phyloP scores from a whole-genome alignment of 2,113 vertebrate genomes.

The Condylura cristata region DNA sequence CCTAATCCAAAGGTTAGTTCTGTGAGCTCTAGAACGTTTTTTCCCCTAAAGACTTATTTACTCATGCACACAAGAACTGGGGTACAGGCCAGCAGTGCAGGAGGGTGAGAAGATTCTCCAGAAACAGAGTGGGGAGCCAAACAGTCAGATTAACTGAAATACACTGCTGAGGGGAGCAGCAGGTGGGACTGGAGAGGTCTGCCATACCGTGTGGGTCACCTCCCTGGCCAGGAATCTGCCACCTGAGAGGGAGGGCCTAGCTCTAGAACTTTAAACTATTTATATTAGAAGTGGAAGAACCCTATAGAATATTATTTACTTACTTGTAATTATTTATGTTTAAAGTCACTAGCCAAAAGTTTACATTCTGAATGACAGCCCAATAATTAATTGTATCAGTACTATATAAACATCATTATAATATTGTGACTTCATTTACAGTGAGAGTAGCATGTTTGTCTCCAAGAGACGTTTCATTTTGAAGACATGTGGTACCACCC shows the following conservation, averaged over 20 bases:
- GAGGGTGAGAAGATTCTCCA: too few species aligned
- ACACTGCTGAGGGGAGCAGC: too few species aligned
- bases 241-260: too few species aligned
- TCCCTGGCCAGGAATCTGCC: too few species aligned
- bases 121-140: too few species aligned
- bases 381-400: background rate
- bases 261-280: background rate
- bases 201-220: too few species aligned
- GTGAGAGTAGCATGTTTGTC: slow-evolving; percentile 99
- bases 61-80: too few species aligned
- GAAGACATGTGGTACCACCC: slow-evolving; percentile 99
- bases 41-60: too few species aligned
- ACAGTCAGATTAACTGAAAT: too few species aligned
- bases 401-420: background rate
- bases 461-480: slow-evolving; percentile 99
- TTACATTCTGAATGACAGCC: background rate
- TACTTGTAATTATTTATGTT: background rate
- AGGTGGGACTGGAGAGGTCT: too few species aligned
- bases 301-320: background rate
- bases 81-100: too few species aligned
- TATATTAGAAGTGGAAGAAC: background rate
- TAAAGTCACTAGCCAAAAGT: background rate
- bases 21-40: too few species aligned
- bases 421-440: slow-evolving; percentile 73
- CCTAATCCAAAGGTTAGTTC: background rate